Conservation (phyloP, 2,888 invertebrate species). For the Blastobasis adustella region DNA sequence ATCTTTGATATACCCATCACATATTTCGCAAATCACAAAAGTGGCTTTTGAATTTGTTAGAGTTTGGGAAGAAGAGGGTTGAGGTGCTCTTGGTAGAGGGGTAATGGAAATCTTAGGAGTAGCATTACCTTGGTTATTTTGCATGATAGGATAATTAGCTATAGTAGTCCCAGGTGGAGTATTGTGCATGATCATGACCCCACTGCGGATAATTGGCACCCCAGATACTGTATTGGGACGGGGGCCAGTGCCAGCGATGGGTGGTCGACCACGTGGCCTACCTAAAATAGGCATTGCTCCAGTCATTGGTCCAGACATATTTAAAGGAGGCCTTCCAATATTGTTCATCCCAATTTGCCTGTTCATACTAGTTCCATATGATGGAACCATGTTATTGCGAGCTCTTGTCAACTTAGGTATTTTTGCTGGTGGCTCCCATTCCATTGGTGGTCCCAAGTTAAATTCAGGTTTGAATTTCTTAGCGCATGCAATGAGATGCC, state of each 20-base stretch:
- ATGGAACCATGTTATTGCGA: slow-evolving; percentile 54
- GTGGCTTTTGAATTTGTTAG: slow-evolving; percentile 80
- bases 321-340: slow-evolving; percentile 49
- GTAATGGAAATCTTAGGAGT: slow-evolving; percentile 96
- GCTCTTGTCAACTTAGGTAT: slow-evolving; percentile 81
- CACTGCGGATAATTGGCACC: slow-evolving; percentile 67
- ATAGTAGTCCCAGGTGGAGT: slow-evolving; percentile 60
- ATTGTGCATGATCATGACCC: slow-evolving; percentile 82
- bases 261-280: slow-evolving; percentile 66
- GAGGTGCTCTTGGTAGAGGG: slow-evolving; percentile 84
- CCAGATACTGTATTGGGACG: slow-evolving; percentile 53
- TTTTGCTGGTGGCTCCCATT: slow-evolving; percentile 96
- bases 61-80: slow-evolving; percentile 56
- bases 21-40: slow-evolving; percentile 97
- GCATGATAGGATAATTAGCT: slow-evolving; percentile 58
- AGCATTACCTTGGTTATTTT: slow-evolving; percentile 64
- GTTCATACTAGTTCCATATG: slow-evolving; percentile 64
- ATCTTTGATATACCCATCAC: slow-evolving; percentile 98
- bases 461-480: slow-evolving; percentile 93
- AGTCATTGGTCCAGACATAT: slow-evolving; percentile 38
- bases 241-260: slow-evolving; percentile 38
- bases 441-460: slow-evolving; percentile 90
- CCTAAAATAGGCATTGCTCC: slow-evolving; percentile 44
- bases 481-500: slow-evolving; percentile 91
- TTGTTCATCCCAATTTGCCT: slow-evolving; percentile 65